Base-by-base conservation (phyloP, 2,113 vertebrate species). In the Puntigrus tetrazona region DNA sequence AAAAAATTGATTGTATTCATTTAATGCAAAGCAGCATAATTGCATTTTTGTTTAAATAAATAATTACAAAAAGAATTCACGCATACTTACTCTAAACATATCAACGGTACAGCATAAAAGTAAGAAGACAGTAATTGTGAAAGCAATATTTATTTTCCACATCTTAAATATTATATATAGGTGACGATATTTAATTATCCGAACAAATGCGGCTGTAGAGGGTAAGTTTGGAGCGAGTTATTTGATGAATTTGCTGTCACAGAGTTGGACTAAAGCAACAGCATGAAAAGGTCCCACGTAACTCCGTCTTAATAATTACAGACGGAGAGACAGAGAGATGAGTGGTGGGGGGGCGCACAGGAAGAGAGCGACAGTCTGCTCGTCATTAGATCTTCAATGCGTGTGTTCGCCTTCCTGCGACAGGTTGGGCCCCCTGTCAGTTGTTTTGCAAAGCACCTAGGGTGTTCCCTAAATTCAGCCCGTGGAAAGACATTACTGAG, bases 401-500 rank as follows among this genome's bases (percentile, higher is more conserved):
- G 14, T 92, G 91, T 87, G 92, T 87, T 89, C 91, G 89, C 91
- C 89, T 0, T 90, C 89, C 91, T 89, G 91, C 93, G 93, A 95
- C 94, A 95, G 92, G 47, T 89, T 89, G 91, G 90, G 89, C 0
- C 91, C 91, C 92, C 90, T 91, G 90, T 0, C 86, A 92, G 93
- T 92, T 92, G 90, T 90, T 90, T 93, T 94, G 92, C 89, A 94
- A 94, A 93, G 90, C 94, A 95, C 94, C 94, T 94, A 94, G 92
- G 93, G 92, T 95, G 92, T 95, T 95, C 93, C 92, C 87, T 91
- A 92, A 94, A 92, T 87, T 93, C 90, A 91, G 91, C 94, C 93
- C 91, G 91, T 93, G 93, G 93, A 93, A 90, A 94, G 92, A 94
- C 95, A 96, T 95, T 94, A 95, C 94, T 90, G 91, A 93, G 92